phyloP scores from a whole-genome alignment of 2,797 vertebrate genomes.

The Sebastes trivittatus region DNA sequence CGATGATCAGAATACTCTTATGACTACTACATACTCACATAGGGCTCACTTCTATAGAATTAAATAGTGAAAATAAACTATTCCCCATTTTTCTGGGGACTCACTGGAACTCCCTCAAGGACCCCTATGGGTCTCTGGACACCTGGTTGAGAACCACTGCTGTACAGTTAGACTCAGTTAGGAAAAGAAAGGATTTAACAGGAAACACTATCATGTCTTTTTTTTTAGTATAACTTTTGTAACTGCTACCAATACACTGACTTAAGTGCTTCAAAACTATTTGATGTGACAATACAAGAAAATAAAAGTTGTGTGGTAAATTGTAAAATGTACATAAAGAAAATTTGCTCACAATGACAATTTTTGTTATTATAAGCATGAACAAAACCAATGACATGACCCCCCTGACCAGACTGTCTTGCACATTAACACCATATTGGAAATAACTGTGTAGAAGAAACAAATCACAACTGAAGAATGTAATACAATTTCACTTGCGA shows the following conservation, averaged over 20 bases:
- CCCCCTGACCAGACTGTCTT: not conserved
- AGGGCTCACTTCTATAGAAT: too few species aligned
- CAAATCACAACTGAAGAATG: not conserved
- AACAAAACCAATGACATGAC: not conserved
- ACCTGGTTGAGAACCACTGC: too few species aligned
- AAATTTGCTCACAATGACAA: not conserved
- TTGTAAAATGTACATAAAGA: not conserved
- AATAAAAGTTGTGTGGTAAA: not conserved
- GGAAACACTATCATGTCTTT: not conserved
- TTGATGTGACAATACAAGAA: not conserved
- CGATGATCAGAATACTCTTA: too few species aligned
- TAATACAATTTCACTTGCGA: not conserved
- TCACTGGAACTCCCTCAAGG: too few species aligned
- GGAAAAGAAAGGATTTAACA: not conserved
- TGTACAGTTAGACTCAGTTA: not conserved
- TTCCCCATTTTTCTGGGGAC: too few species aligned
- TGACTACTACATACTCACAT: too few species aligned
- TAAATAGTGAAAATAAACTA: too few species aligned
- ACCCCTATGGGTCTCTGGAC: accelerated
- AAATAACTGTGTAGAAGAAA: not conserved
- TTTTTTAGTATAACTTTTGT: not conserved
- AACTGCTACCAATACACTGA: not conserved
- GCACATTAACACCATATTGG: not conserved
- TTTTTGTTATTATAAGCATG: not conserved
- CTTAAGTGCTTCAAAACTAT: not conserved